phyloP scores from a whole-genome alignment of 2,888 invertebrate genomes.

The Trachelus tabidus region DNA sequence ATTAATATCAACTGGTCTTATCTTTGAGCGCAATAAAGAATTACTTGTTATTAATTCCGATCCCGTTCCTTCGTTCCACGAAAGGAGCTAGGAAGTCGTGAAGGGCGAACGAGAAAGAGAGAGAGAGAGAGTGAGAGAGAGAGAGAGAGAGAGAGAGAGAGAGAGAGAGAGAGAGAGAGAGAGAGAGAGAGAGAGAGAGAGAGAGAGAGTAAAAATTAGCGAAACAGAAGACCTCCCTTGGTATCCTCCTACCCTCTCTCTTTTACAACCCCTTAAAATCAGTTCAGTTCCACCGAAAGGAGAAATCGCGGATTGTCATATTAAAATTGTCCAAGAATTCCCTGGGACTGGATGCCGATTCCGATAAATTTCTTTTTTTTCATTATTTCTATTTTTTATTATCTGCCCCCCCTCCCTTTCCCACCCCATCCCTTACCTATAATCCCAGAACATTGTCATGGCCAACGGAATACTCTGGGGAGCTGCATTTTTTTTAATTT shows the following conservation, averaged over 20 bases:
- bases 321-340: background rate
- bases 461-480: background rate
- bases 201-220: background rate
- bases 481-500: background rate
- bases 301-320: background rate
- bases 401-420: background rate
- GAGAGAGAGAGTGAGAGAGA: background rate
- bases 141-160: background rate
- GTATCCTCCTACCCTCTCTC: background rate
- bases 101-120: background rate
- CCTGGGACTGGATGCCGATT: background rate
- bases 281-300: background rate
- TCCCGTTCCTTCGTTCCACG: constrained; percentile 26
- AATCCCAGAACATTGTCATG: background rate
- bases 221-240: background rate
- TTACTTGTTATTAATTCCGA: constrained; percentile 62
- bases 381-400: background rate
- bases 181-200: too few relatives aligned
- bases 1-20: constrained; percentile 59
- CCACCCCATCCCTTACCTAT: background rate
- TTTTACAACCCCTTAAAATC: background rate
- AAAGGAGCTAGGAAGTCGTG: background rate
- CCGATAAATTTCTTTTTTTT: background rate
- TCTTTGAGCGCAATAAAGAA: constrained; percentile 59
- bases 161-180: too few relatives aligned